phyloP scores from a whole-genome alignment of 2,888 invertebrate genomes.

The Ptilodon capucinus region DNA sequence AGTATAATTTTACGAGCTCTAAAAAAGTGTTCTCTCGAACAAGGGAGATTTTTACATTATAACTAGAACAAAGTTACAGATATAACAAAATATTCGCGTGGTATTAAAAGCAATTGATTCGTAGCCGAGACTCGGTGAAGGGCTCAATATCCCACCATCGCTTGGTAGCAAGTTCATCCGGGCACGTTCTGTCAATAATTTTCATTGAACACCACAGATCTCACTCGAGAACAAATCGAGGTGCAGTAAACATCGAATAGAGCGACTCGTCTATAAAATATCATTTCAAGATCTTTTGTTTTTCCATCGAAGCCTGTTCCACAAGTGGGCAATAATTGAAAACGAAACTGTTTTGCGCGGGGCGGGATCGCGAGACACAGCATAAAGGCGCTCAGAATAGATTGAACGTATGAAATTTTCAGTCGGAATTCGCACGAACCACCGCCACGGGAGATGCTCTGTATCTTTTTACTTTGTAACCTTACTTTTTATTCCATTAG shows the following conservation, averaged over 20 bases:
- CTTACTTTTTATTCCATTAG: constrained; percentile 83
- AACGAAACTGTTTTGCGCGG: constrained; percentile 78
- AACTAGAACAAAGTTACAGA: constrained; percentile 34
- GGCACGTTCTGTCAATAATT: constrained; percentile 81
- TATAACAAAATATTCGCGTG: constrained; percentile 42
- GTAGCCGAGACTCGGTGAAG: constrained; percentile 43
- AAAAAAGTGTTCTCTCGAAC: constrained; percentile 56
- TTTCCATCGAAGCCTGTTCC: constrained; percentile 76
- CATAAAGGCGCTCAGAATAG: constrained; percentile 80
- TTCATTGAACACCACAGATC: constrained; percentile 77
- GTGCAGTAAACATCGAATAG: constrained; percentile 78
- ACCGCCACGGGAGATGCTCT: constrained; percentile 76
- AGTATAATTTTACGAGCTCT: constrained; percentile 65
- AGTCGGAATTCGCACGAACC: constrained; percentile 79
- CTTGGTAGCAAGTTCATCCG: constrained; percentile 55
- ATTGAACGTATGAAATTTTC: constrained; percentile 83
- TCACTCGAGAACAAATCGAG: constrained; percentile 73
- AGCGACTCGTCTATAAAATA: constrained; percentile 79
- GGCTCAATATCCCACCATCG: constrained; percentile 52
- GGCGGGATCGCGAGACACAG: constrained; percentile 75
- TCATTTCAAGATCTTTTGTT: constrained; percentile 79
- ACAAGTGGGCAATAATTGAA: constrained; percentile 83
- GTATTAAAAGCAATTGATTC: constrained; percentile 55
- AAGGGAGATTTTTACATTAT: constrained; percentile 41
- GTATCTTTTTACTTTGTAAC: constrained; percentile 82